Evolutionary conservation across 37 sponge, comb jelly and placozoan species (phyloP).

Genomic region (Spongilla lacustris): DNA sequence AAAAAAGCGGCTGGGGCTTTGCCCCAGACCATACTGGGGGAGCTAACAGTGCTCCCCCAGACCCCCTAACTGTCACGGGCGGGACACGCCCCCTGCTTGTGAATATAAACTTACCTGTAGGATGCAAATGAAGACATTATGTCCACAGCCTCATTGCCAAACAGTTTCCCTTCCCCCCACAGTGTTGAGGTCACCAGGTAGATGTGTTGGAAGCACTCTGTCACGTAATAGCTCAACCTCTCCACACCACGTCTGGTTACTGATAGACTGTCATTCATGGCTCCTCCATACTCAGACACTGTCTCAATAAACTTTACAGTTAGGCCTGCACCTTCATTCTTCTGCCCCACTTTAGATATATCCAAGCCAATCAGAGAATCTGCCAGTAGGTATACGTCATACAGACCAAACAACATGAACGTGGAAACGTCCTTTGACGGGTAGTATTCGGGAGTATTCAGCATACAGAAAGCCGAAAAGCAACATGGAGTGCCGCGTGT

Average conservation of each 20-base stretch:
- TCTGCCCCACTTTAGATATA: neutral
- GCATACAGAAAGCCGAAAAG: constrained; percentile 64
- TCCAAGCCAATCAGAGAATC: constrained; percentile 12
- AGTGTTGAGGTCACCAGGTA: constrained; percentile 83
- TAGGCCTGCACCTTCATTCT: neutral
- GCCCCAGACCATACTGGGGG: no score
- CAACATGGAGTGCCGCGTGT: constrained; percentile 70
- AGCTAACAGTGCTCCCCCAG: no score
- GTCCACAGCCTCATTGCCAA: neutral
- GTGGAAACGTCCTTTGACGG: constrained; percentile 18
- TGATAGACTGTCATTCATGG: constrained; percentile 75
- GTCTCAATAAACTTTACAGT: constrained; percentile 15
- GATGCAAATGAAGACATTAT: neutral
- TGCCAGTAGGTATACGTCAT: constrained; percentile 52
- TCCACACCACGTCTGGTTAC: neutral
- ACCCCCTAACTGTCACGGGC: no score
- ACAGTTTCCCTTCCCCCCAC: constrained; percentile 35
- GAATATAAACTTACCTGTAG: neutral
- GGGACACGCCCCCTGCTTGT: no score
- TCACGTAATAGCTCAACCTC: constrained; percentile 49
- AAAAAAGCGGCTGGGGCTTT: no score
- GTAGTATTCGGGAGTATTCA: constrained; percentile 27
- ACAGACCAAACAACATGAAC: constrained; percentile 39
- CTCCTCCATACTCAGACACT: constrained; percentile 85
- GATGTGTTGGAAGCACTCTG: constrained; percentile 83